Evolutionary conservation across 2,113 vertebrate genomes (phyloP).

Genomic region (Gobio gobio): DNA sequence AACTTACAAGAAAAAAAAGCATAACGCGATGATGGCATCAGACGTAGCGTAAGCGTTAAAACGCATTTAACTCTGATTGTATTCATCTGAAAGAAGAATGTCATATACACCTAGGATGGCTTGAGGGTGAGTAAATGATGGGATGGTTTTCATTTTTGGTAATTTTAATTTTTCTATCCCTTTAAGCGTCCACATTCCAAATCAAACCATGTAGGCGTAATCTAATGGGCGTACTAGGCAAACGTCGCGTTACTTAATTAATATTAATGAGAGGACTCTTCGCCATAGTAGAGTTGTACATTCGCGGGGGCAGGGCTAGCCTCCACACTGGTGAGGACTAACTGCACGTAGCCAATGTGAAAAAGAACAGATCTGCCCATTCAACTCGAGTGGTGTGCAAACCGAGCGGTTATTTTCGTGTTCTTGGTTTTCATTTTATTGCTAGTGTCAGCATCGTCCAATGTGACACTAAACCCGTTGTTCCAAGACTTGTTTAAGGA

Average conservation of each 20-base stretch:
- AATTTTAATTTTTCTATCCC: too few relatives aligned
- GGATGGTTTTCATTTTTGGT: too few relatives aligned
- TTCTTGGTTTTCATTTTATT: neutral
- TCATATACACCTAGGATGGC: too few relatives aligned
- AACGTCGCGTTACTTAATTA: neutral
- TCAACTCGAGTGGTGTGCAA: neutral
- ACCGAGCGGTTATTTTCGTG: neutral
- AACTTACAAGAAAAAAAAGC: too few relatives aligned
- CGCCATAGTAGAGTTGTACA: neutral
- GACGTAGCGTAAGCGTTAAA: too few relatives aligned
- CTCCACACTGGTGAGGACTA: constrained; percentile 14
- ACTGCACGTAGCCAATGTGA: constrained; percentile 23
- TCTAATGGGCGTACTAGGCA: neutral
- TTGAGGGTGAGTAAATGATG: too few relatives aligned
- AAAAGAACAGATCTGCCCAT: neutral
- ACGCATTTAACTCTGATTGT: too few relatives aligned
- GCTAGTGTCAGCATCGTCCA: neutral
- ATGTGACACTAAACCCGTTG: neutral
- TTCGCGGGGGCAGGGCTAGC: neutral
- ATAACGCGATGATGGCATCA: too few relatives aligned
- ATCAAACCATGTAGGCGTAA: neutral
- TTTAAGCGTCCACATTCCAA: neutral
- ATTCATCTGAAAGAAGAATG: too few relatives aligned
- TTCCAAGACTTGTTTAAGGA: neutral
- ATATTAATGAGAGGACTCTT: neutral